phyloP scores from a whole-genome alignment of 1,140 invertebrate species.

The Riptortus pedestris region DNA sequence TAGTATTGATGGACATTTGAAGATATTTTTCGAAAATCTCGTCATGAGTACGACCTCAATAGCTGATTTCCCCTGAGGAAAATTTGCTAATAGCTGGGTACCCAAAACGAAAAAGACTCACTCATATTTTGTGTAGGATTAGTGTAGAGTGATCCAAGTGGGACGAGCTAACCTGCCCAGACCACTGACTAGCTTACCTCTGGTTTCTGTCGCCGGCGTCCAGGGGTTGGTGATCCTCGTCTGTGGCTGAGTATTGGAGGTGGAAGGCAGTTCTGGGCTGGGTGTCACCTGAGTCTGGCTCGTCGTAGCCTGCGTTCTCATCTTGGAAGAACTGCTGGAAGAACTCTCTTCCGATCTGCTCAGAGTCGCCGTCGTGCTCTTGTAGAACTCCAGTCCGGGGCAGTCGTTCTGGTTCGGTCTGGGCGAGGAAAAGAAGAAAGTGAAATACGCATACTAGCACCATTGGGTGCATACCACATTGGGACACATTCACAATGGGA shows the following conservation, averaged over 20 bases:
- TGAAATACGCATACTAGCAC: too few relatives aligned
- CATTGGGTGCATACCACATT: too few relatives aligned
- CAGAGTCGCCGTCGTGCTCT: constrained; percentile 29
- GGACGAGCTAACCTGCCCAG: too few relatives aligned
- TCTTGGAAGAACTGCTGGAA: background rate
- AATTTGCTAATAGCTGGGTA: too few relatives aligned
- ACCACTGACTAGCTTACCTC: background rate
- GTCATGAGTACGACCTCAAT: too few relatives aligned
- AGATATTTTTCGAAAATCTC: too few relatives aligned
- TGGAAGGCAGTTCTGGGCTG: background rate
- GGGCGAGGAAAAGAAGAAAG: constrained; percentile 31
- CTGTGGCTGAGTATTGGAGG: constrained; percentile 3
- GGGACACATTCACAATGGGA: too few relatives aligned
- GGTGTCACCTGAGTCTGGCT: background rate
- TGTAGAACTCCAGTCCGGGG: constrained; percentile 33
- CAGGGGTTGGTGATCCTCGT: constrained; percentile 30
- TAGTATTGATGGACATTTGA: too few relatives aligned
- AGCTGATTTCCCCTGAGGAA: too few relatives aligned
- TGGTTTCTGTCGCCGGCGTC: background rate
- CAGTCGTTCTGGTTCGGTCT: constrained; percentile 45
- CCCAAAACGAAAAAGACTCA: too few relatives aligned
- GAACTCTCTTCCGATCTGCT: constrained; percentile 18
- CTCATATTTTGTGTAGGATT: too few relatives aligned
- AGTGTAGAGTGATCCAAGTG: too few relatives aligned
- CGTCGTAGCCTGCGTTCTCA: background rate